A percentile compares a stretch with the other conserved stretches of the same genome.
These are phyloP conservation scores for Phoenoteleia sp. DNA, from an alignment of 2,888 invertebrate species.

Conservation along the genomic window DNA sequence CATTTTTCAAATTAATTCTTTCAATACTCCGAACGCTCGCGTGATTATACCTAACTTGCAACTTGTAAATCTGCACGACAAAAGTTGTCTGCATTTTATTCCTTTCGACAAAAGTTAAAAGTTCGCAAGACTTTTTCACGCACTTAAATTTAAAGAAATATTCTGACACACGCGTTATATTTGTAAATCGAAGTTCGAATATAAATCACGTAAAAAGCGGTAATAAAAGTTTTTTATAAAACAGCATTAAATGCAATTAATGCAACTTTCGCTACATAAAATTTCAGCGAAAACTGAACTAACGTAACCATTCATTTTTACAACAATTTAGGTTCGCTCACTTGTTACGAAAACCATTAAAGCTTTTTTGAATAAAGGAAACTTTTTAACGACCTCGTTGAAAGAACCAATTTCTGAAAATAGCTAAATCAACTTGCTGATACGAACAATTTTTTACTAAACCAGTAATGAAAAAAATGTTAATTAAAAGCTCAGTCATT, in stretches of 20 bases:
- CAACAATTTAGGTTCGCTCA: background rate
- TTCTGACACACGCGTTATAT: background rate
- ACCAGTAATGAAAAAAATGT: background rate
- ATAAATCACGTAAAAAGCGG: slow-evolving; percentile 15
- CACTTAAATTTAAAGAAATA: slow-evolving; percentile 29
- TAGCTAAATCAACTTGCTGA: background rate
- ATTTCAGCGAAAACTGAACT: background rate
- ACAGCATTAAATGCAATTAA: background rate
- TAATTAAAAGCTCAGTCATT: background rate
- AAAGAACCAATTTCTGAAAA: slow-evolving; percentile 10
- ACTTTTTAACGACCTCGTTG: slow-evolving; percentile 7
- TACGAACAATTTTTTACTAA: background rate
- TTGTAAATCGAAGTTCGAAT: slow-evolving; percentile 31
- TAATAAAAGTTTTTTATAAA: slow-evolving; percentile 10
- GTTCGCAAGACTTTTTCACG: slow-evolving; percentile 10
- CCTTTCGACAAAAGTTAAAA: slow-evolving; percentile 22
- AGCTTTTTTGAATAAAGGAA: background rate
- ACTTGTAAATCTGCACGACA: slow-evolving; percentile 14
- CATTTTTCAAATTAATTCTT: background rate
- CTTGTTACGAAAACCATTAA: slow-evolving; percentile 6
- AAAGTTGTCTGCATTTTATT: slow-evolving; percentile 24
- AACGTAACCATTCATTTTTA: background rate
- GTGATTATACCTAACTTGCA: background rate
- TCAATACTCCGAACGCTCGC: background rate
- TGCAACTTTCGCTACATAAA: background rate